Evolutionary conservation across 2,888 invertebrate genomes (phyloP), one percentile per base, ranked within the genome.

Genomic region (Tetrapedia diversipes): DNA sequence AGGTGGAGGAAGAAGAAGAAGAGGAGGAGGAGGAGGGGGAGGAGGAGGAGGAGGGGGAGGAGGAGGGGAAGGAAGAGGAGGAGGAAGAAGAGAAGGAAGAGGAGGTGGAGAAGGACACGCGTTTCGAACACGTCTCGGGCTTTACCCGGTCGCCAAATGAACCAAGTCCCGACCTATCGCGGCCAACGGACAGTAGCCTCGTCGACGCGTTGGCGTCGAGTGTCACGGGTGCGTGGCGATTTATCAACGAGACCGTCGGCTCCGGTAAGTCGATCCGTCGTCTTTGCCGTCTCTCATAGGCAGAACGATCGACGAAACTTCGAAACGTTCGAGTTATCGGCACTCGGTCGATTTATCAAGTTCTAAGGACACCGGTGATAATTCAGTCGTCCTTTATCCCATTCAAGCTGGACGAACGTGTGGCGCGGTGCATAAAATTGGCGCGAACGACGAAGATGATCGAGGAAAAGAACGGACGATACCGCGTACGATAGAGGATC

Each of bases 121-220:
- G 56, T 27, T 49, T 57, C 51, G 57, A 19, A 53, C 63, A 34
- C 37, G 64, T 64, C 43, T 45, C 51, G 63, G 57, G 37, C 29
- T 67, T 59, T 59, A n/a, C 57, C 57, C 64, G 43, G 39, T 43
- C 75, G 75, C 73, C 75, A 75, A 75, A 75, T 75, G 75, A 56
- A 66, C 72, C 65, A 39, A 75, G 73, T 41, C 53, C 27, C 66
- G 74, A 29, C 49, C 41, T 43, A 39, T 66, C 54, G 73, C 72
- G 74, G 59, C 49, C 66, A 66, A 76, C 74, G 65, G 75, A 75
- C 65, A 60, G 75, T 54, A 60, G 73, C 73, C 73, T 59, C 73
- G 73, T 73, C 73, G 73, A 60, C 75, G 75, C 54, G 45, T 65
- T 41, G 59, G 39, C 75, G 73, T 34, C 60, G 65, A 65, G 59